phyloP scores from a whole-genome alignment of 1,140 invertebrate genomes.

The Drosophila truncata region DNA sequence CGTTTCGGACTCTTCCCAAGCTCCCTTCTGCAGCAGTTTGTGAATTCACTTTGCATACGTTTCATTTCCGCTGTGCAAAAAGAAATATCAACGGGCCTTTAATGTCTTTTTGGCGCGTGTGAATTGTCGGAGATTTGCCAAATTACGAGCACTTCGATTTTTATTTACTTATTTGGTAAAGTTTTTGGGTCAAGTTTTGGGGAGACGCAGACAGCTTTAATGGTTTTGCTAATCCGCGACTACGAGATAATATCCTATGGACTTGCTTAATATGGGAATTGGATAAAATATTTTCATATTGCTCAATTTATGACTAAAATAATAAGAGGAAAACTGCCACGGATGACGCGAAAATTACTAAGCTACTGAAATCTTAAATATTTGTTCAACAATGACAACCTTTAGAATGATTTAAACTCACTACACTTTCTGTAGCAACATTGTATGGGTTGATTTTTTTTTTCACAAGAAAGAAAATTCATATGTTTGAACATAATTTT shows the following conservation, averaged over 20 bases:
- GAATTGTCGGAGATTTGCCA: slow-evolving; percentile 45
- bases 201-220: slow-evolving; percentile 3
- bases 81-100: slow-evolving; percentile 30
- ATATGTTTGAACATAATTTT: too few species aligned
- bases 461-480: too few species aligned
- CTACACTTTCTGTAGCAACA: too few species aligned
- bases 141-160: slow-evolving; percentile 9
- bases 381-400: too few species aligned
- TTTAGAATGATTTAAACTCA: too few species aligned
- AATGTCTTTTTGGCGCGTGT: slow-evolving; percentile 57
- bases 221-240: slow-evolving; percentile 9
- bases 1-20: slow-evolving; percentile 36
- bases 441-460: too few species aligned
- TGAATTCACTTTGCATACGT: slow-evolving; percentile 36
- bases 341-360: background rate
- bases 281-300: background rate
- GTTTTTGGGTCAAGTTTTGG: slow-evolving; percentile 54
- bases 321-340: background rate
- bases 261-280: background rate
- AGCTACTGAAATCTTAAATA: background rate
- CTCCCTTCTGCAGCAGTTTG: background rate
- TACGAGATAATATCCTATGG: background rate
- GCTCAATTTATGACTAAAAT: background rate
- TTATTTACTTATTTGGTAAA: slow-evolving; percentile 24
- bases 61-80: slow-evolving; percentile 65